Conservation (phyloP, 2,113 vertebrate genomes). For the Phrynosoma blainvillii region DNA sequence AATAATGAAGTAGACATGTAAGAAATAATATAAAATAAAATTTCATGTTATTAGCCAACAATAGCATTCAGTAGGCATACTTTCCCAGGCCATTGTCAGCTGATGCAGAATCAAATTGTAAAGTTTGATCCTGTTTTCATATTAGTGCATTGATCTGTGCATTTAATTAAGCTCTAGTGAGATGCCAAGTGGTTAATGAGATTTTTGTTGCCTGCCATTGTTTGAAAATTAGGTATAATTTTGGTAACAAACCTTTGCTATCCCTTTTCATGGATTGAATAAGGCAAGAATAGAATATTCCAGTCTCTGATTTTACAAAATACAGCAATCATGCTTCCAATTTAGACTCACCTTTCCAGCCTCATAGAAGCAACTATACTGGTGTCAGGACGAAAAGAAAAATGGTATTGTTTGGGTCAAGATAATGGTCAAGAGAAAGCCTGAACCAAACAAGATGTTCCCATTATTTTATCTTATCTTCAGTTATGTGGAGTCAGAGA, state of each 20-base stretch:
- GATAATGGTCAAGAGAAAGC: not conserved
- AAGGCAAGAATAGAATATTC: not conserved
- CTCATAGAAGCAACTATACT: constrained; percentile 6
- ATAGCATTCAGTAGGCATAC: not conserved
- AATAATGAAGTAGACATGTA: not conserved
- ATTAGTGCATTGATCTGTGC: not conserved
- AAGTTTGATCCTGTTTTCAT: not conserved
- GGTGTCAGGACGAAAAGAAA: constrained; percentile 4
- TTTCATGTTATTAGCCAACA: not conserved
- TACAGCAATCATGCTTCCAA: not conserved
- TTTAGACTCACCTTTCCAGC: not conserved
- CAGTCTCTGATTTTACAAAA: constrained; percentile 11
- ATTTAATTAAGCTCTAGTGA: constrained; percentile 20
- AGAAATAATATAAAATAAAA: not conserved
- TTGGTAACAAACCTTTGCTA: not conserved
- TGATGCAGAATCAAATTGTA: not conserved
- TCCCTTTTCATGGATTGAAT: not conserved
- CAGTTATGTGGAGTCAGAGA: not conserved
- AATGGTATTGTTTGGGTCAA: not conserved
- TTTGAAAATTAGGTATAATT: constrained; percentile 12
- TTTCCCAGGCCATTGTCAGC: not conserved
- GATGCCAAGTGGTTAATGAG: constrained; percentile 17
- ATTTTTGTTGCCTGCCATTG: constrained; percentile 25
- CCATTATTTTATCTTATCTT: constrained; percentile 10
- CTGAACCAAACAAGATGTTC: constrained; percentile 1